These are phyloP conservation scores for Gallinago paraguaiae DNA, from an alignment of 2,113 vertebrate species.

Conservation along the genomic window DNA sequence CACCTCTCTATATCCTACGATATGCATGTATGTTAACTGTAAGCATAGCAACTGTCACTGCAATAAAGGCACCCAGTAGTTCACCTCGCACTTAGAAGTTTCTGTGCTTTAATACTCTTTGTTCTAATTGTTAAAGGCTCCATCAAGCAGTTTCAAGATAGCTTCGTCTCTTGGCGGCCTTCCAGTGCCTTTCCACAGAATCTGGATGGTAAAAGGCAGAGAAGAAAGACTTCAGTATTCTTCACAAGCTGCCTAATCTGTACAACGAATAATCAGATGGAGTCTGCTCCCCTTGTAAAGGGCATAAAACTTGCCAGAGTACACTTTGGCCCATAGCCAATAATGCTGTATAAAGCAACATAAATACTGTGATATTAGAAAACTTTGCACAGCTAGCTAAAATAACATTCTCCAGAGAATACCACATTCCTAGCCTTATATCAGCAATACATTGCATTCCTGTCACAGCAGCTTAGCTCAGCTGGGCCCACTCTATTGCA, in stretches of 20 bases:
- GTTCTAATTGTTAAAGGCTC: background rate
- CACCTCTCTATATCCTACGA: background rate
- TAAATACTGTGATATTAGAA: background rate
- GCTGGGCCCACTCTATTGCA: background rate
- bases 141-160: background rate
- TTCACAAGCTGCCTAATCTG: background rate
- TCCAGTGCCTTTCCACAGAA: background rate
- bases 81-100: background rate
- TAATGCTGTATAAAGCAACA: background rate
- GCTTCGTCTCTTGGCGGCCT: background rate
- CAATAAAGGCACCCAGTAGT: background rate
- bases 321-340: background rate
- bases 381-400: background rate
- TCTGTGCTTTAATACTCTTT: background rate
- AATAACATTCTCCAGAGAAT: background rate
- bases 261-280: background rate
- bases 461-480: background rate
- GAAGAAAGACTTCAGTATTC: background rate
- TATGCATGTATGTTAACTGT: background rate
- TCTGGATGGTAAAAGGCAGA: background rate
- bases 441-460: background rate
- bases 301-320: background rate
- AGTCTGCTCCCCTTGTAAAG: background rate
- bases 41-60: background rate
- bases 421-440: background rate